Evolutionary conservation across 2,888 invertebrate species (phyloP), one percentile per base, ranked within the genome.

Genomic region (Argyra leucocephala): DNA sequence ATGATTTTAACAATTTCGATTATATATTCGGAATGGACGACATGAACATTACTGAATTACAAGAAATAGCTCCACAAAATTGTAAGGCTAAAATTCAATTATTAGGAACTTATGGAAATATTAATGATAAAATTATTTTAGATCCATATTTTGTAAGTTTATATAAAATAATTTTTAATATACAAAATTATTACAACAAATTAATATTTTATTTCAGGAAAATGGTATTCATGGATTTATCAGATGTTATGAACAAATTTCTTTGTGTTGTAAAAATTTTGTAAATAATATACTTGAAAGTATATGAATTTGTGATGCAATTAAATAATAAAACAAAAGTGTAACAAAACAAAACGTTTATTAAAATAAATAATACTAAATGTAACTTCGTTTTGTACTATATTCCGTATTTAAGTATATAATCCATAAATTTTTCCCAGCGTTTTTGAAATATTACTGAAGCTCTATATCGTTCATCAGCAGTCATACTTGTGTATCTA

Each of bases 11-110:
- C 18, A 78, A 83, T 22, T 96, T 87, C 80, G 89, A 96, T 78
- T 91, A 85, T 76, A 93, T 96, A 71, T 91, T 96, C 81, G 96
- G 93, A 18, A 96, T 96, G 96, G 96, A 96, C 76, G 83, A 90
- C 65, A 83, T 84, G 18, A 96, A 96, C 75, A 88, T 96, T 75
- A 75, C 74, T 15, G 85, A 87, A 69, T 78, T 92, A 58, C 82
- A 83, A 59, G 78, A 81, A 64, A 80, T 83, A 71, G 84, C 87
- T 48, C 88, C 89, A 1, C 76, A 80, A 62, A 81, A 82, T 24
- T 80, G 83, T 63, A 87, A 83, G 74, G 90, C 93, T 0, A 83
- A 86, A 74, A 81, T 96, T 48, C 81, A 88, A 65, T 80, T 93
- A 15, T 84, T 96, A 66, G 96, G 95, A 36, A 85, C 86, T 65